Conservation (phyloP, 2,888 invertebrate species). For the Opisthograptis luteolata region DNA sequence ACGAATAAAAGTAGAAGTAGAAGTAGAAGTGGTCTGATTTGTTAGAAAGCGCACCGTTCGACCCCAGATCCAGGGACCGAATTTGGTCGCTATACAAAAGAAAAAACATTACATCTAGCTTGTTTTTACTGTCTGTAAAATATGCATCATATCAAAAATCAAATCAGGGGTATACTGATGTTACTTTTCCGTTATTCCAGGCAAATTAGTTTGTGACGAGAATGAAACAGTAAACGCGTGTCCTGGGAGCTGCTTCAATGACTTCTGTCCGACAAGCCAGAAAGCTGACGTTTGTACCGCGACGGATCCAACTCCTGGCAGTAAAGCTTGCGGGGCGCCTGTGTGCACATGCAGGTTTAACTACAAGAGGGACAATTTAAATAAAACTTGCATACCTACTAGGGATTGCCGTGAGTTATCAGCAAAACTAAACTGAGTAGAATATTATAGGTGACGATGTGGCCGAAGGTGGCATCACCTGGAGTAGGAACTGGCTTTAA, state of each 20-base stretch:
- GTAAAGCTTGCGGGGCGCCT: slow-evolving; percentile 27
- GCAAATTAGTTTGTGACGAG: slow-evolving; percentile 27
- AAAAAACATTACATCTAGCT: no score
- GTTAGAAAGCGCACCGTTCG: no score
- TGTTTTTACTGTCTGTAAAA: no score
- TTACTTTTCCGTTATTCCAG: slow-evolving; percentile 1
- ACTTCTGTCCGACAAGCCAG: slow-evolving; percentile 27
- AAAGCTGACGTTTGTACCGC: slow-evolving; percentile 28
- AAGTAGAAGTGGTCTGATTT: no score
- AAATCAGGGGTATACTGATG: not conserved
- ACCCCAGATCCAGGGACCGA: no score
- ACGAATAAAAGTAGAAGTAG: no score
- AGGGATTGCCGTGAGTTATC: slow-evolving; percentile 49
- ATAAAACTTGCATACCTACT: slow-evolving; percentile 47
- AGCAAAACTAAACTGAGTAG: slow-evolving; percentile 23
- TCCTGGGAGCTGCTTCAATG: slow-evolving; percentile 14
- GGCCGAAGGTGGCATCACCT: no score
- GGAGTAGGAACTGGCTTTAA: no score
- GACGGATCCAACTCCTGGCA: slow-evolving; percentile 1
- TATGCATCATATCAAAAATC: no score
- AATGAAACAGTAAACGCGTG: slow-evolving; percentile 19
- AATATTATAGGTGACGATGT: no score
- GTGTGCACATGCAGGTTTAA: slow-evolving; percentile 49
- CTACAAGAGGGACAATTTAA: slow-evolving; percentile 32
- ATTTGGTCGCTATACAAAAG: no score